Evolutionary conservation across 2,888 invertebrate species (phyloP).

Genomic region (Anarsia innoxiella): DNA sequence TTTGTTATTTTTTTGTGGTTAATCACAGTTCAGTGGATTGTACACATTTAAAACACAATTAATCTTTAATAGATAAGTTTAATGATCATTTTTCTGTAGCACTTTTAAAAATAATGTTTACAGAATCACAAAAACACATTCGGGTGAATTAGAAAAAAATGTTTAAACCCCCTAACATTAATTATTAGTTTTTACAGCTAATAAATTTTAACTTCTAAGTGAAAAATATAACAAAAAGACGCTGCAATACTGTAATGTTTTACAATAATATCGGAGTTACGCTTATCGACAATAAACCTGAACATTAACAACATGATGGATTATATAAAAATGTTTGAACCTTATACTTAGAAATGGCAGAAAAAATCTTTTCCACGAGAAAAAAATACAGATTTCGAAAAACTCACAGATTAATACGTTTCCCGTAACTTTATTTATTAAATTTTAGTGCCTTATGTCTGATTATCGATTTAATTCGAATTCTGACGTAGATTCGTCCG

Average conservation of each 20-base stretch:
- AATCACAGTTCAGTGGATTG: no score
- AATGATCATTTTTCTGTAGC: conserved; percentile 69
- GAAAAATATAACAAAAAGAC: conserved; percentile 56
- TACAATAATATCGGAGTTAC: conserved; percentile 43
- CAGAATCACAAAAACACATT: conserved; percentile 58
- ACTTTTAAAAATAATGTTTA: conserved; percentile 64
- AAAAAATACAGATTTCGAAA: conserved; percentile 36
- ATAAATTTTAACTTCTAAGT: conserved; percentile 49
- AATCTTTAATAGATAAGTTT: conserved; percentile 64
- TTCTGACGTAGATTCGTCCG: not conserved
- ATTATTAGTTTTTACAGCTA: conserved; percentile 48
- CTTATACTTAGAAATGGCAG: conserved; percentile 44
- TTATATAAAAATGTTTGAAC: conserved; percentile 48
- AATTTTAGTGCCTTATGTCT: conserved; percentile 31
- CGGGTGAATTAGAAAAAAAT: conserved; percentile 41
- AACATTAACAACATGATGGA: conserved; percentile 56
- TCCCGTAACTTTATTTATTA: conserved; percentile 30
- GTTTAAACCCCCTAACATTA: conserved; percentile 45
- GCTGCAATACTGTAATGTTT: conserved; percentile 48
- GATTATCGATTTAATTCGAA: conserved; percentile 5
- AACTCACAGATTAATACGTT: conserved; percentile 31
- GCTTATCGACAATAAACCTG: conserved; percentile 40
- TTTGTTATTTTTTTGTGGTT: no score
- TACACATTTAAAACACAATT: conserved; percentile 14
- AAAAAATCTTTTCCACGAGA: conserved; percentile 33